Evolutionary conservation across 1,140 invertebrate genomes (phyloP), one percentile per base, ranked within the genome.

Genomic region (Drosophila saltans): DNA sequence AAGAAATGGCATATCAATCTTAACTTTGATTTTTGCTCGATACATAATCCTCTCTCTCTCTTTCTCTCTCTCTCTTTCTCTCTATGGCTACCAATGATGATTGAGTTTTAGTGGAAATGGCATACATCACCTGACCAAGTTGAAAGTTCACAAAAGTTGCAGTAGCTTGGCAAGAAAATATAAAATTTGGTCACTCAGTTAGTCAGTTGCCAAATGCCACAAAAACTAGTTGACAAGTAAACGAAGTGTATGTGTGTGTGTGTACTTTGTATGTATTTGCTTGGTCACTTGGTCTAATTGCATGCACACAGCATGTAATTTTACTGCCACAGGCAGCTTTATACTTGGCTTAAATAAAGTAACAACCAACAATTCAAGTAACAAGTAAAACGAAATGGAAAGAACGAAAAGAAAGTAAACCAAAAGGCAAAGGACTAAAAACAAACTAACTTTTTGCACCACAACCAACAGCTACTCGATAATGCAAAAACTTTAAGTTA

Each of bases 401-500:
- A 52, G 1, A 52, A n/a, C 21, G 8, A 52, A 52, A 36, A 36
- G 33, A 36, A 36, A 5, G 33, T 7, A 48, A 52, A 52, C 2
- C 8, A 21, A 24, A 48, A 8, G 45, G 45, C 45, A 52, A 48
- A 48, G 45, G 2, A 21, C 21, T 9, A 52, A 58, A n/a, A 58
- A 59, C 33, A 4, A 59, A 59, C 57, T 16, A 16, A 16, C 16
- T 58, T 59, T 59, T 16, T 9, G 8, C 21, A 52, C 21, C 21
- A 52, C 21, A 16, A 16, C 16, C 16, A 16, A 16, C 16, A 16
- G 16, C 28, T 57, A 8, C 30, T 67, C 24, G 69, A 81, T 86
- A 76, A 76, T 88, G 69, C 66, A 68, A 48, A 78, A 79, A 78
- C 81, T 85, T 81, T 56, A 33, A 63, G 24, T 66, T 78, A 71